Evolutionary conservation across 2,113 vertebrate species (phyloP).

Genomic region (Steatornis caripensis): DNA sequence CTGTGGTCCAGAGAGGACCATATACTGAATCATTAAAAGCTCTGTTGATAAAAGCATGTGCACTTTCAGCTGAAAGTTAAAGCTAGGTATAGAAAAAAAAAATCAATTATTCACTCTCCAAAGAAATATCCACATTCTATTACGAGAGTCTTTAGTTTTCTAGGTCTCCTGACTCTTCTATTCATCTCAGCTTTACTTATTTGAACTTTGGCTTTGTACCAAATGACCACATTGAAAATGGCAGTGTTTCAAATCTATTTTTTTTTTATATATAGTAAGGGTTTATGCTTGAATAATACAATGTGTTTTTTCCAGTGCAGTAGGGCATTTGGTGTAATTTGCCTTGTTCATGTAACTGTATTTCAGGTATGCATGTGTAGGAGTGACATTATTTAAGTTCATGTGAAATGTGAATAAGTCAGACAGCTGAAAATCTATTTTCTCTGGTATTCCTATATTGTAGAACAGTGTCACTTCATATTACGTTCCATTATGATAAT

Average conservation of each 20-base stretch:
- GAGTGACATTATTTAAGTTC: slow-evolving; percentile 46
- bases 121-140: not conserved
- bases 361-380: slow-evolving; percentile 2
- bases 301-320: not conserved
- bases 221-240: not conserved
- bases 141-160: not conserved
- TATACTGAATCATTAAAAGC: not conserved
- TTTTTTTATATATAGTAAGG: not conserved
- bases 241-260: not conserved
- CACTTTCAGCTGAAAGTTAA: not conserved
- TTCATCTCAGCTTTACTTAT: not conserved
- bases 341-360: not conserved
- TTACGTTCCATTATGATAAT: slow-evolving; percentile 47
- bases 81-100: not conserved
- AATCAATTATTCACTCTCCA: not conserved
- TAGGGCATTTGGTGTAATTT: not conserved
- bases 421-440: slow-evolving; percentile 46
- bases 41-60: not conserved
- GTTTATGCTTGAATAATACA: not conserved
- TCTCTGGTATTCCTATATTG: slow-evolving; percentile 6
- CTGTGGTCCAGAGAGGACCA: not conserved
- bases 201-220: not conserved
- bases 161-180: not conserved
- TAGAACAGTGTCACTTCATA: slow-evolving; percentile 43
- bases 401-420: slow-evolving; percentile 63